Evolutionary conservation across 1,140 invertebrate species (phyloP).

Genomic region (Camponotus floridanus): DNA sequence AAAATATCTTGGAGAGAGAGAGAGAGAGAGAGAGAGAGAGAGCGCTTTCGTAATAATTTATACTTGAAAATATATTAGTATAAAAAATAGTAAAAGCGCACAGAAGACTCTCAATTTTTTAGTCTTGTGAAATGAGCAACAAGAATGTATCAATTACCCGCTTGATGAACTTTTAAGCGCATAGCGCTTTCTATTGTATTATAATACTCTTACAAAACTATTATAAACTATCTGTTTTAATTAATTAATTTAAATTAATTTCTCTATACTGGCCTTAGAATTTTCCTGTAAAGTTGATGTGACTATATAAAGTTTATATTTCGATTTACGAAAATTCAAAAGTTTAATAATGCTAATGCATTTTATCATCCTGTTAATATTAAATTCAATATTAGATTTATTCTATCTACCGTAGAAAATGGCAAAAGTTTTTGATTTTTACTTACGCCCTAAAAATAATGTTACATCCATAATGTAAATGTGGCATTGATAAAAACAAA

Average conservation of each 20-base stretch:
- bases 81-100: conserved; percentile 18
- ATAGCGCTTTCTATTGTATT: conserved; percentile 41
- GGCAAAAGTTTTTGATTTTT: conserved; percentile 52
- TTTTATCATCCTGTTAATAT: neutral
- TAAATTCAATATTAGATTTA: conserved; percentile 9
- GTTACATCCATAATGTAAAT: neutral
- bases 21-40: too few relatives aligned
- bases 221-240: conserved; percentile 7
- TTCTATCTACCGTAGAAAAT: conserved; percentile 31
- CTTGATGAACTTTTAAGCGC: conserved; percentile 76
- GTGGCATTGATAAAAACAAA: neutral
- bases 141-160: conserved; percentile 74
- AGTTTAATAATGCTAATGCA: neutral
- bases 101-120: conserved; percentile 12
- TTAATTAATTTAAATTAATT: conserved; percentile 30
- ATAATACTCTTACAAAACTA: conserved; percentile 40
- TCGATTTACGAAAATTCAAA: neutral
- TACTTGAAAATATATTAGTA: conserved; percentile 34
- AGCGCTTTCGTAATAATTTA: neutral
- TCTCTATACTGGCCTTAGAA: conserved; percentile 22
- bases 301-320: neutral
- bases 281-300: neutral
- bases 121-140: conserved; percentile 5
- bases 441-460: conserved; percentile 24
- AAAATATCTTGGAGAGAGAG: too few relatives aligned